Evolutionary conservation across 2,797 vertebrate species (phyloP), one percentile per base, ranked within the genome.

Genomic region (Silurus lanzhouensis): DNA sequence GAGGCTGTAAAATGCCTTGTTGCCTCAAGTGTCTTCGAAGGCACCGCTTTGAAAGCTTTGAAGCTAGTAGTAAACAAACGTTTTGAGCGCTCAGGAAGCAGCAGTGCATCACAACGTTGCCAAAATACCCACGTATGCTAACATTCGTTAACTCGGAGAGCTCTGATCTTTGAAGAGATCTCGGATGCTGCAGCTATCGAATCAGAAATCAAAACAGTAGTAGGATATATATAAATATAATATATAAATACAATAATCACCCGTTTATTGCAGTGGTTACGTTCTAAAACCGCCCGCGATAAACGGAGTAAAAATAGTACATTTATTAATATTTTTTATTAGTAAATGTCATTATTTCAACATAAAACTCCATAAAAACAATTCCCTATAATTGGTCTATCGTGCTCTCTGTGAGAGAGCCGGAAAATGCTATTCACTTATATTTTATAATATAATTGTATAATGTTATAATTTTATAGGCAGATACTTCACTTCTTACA

Each of bases 81-180:
- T 17, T 57, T 57, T 76, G 52, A 55, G 52, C n/a, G 52, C 72
- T 76, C 48, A 19, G 72, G 72, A 27, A 22, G 52, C 52, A 27
- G 25, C 52, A 27, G 15, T 57, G 57, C 25, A 27, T 27, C 52
- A 57, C n/a, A 57, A 10, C 7, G n/a, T 57, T 76, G 52, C n/a
- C 72, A 76, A 76, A 76, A 57, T 76, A 57, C 52, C 72, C 76
- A 77, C 75, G 31, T 20, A 31, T 38, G 55, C 75, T 58, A 27
- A 77, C 57, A 57, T 17, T 57, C 72, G 44, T 58, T 13, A 12
- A 61, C 13, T 17, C 58, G 10, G 20, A 61, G 22, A 44, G 57
- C 57, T 4, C 17, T 52, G 22, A 44, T 38, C 27, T 1, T 38
- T 38, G 25, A 31, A 75, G 72, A 75, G 55, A 38, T 4, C 38